Conservation (phyloP, 2,797 vertebrate species). For the Manis pentadactyla region DNA sequence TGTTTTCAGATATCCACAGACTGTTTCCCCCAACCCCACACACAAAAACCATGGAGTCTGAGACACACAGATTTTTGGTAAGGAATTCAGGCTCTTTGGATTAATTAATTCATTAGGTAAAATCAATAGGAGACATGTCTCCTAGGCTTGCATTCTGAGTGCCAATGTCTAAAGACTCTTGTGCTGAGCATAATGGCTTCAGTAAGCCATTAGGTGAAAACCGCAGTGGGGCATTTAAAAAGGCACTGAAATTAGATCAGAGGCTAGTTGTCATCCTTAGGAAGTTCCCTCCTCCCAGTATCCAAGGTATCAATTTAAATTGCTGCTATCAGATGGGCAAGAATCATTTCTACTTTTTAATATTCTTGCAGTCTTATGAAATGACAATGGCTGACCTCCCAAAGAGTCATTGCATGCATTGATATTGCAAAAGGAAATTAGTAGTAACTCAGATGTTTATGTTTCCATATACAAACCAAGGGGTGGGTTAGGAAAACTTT, state of each 20-base stretch:
- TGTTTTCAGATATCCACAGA: neutral
- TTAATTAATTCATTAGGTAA: slow-evolving; percentile 74
- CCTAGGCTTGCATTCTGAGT: slow-evolving; percentile 50
- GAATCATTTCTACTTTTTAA: slow-evolving; percentile 48
- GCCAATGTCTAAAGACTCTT: slow-evolving; percentile 39
- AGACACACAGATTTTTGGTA: slow-evolving; percentile 46
- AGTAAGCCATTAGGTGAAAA: slow-evolving; percentile 74
- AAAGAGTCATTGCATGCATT: neutral
- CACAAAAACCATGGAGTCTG: neutral
- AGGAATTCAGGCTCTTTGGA: slow-evolving; percentile 52
- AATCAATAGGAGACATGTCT: slow-evolving; percentile 72
- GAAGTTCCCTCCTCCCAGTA: slow-evolving; percentile 27
- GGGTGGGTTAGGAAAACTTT: neutral
- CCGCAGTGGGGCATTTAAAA: slow-evolving; percentile 66
- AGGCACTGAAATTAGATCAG: slow-evolving; percentile 68
- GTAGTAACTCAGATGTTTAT: neutral
- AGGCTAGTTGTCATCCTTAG: slow-evolving; percentile 53
- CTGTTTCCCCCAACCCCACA: rapidly evolving
- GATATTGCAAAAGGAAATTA: slow-evolving; percentile 11
- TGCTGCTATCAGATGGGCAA: slow-evolving; percentile 23
- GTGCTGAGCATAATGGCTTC: slow-evolving; percentile 59
- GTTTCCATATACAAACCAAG: neutral
- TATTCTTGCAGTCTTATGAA: neutral
- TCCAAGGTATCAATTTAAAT: slow-evolving; percentile 62
- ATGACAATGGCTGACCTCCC: neutral